phyloP scores from a whole-genome alignment of 2,888 invertebrate genomes.

The Tillus elongatus region DNA sequence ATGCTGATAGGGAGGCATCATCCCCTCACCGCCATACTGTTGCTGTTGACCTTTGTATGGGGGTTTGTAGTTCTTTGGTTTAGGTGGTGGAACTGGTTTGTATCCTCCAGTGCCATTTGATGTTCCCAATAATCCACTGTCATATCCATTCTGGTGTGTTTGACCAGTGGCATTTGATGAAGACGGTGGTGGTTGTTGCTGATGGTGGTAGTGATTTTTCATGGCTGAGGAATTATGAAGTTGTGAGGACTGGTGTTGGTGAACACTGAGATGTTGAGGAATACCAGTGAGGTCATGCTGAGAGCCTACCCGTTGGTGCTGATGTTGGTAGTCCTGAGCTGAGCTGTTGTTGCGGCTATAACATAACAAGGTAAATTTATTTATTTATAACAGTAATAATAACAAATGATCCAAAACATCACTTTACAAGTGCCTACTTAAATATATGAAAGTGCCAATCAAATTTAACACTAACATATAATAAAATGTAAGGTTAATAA shows the following conservation, averaged over 20 bases:
- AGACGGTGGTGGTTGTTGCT: not conserved
- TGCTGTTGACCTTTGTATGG: conserved; percentile 42
- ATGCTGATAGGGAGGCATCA: conserved; percentile 39
- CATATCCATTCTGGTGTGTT: conserved; percentile 35
- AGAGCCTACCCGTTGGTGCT: too few relatives aligned
- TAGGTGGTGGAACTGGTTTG: conserved; percentile 87
- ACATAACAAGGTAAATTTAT: too few relatives aligned
- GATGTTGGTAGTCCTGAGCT: conserved; percentile 15
- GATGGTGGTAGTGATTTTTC: not conserved
- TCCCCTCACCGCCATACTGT: conserved; percentile 28
- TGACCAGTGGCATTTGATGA: not conserved
- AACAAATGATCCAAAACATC: too few relatives aligned
- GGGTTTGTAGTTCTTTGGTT: conserved; percentile 85
- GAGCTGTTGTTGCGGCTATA: conserved; percentile 30
- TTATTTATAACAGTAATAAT: too few relatives aligned
- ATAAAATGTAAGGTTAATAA: too few relatives aligned
- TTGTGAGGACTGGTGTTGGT: conserved; percentile 2
- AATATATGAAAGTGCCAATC: too few relatives aligned
- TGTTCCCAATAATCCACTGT: conserved; percentile 34
- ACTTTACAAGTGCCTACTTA: too few relatives aligned
- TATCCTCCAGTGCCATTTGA: conserved; percentile 43
- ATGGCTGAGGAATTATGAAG: not conserved
- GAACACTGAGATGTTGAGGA: not conserved
- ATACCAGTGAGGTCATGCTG: not conserved
- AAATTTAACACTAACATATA: too few relatives aligned